Base-by-base conservation (phyloP, 1,140 invertebrate genomes). In the Bradysia coprophila region DNA sequence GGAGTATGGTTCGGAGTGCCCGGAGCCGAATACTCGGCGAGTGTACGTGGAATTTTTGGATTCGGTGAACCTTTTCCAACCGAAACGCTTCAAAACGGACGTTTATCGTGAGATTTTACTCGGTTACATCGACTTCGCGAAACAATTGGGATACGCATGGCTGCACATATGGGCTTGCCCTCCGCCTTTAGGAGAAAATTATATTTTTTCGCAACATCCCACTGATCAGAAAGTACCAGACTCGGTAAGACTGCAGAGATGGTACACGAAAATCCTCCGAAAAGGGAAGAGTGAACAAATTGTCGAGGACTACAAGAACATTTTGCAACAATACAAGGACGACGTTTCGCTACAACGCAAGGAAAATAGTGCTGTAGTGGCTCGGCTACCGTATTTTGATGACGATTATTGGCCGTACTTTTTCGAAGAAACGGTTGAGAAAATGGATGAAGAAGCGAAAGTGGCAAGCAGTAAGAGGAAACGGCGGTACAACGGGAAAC, bases 241-340 rank as follows among this genome's bases (percentile, higher is more conserved):
- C 67, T 95, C 95, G 34, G 99, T 98, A 67, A 75, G 94, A 60
- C 68, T 99, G 48, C 94, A 98, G 65, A 95, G 99, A 56, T 99
- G 96, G 96, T 99, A 99, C 65, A 98, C 97, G 66, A 98, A 96
- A 66, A 99, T 99, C 95, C 71, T 99, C 40, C 94, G 99, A 59
- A 98, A 98, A 62, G 96, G 94, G 50, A 95, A 97, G 49, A 86
- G 93, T 57, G 95, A 99, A 58, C 75, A 93, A 51, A 96, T 96
- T 57, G 94, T 99, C 45, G 72, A 96, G 51, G 95, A 98, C 67
- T 99, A 98, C 56, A 98, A 99, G 77, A 93, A 98, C 69, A 97
- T 98, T 55, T 71, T 95, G 19, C 96, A 96, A 65, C 92, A 98
- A 80, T 94, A 94, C 5, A 86, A 93, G 73, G 96, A 99, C 66